Conservation (phyloP, 1,140 invertebrate genomes). For the Drosophila ohnishii region DNA sequence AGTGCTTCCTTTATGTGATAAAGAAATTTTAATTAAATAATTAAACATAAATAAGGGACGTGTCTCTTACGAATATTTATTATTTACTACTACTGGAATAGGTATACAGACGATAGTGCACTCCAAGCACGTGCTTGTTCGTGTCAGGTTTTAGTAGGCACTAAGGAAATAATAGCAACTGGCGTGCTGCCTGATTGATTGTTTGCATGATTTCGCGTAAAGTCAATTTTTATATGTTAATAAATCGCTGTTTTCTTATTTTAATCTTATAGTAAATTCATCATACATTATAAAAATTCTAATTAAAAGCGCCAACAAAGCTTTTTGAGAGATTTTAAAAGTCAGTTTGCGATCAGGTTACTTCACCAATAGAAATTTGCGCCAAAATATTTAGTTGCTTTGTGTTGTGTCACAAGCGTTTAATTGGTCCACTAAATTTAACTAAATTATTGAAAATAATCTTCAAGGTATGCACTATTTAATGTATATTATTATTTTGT, state of each 20-base stretch:
- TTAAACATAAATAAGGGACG: background rate
- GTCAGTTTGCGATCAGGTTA: slow-evolving; percentile 16
- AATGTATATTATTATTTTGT: slow-evolving; percentile 27
- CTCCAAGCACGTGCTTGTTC: no score
- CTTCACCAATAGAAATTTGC: slow-evolving; percentile 21
- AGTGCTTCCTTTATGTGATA: background rate
- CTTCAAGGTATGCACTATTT: slow-evolving; percentile 30
- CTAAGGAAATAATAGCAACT: no score
- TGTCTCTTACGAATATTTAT: no score
- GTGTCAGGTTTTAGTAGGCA: no score
- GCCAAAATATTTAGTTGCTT: slow-evolving; percentile 21
- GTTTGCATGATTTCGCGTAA: no score
- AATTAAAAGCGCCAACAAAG: slow-evolving; percentile 23
- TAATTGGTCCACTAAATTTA: slow-evolving; percentile 22
- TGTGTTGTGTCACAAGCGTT: slow-evolving; percentile 23
- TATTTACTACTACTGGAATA: no score
- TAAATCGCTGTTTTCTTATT: background rate
- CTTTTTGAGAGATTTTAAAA: slow-evolving; percentile 26
- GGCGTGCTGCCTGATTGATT: no score
- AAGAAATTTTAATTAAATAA: background rate
- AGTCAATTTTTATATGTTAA: no score
- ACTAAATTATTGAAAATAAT: slow-evolving; percentile 33
- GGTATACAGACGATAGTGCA: no score
- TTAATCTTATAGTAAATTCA: slow-evolving; percentile 11
- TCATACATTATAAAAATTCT: slow-evolving; percentile 17